A percentile compares a stretch with the other conserved stretches of the same genome.
These are phyloP conservation scores for Drosophila tani DNA, from an alignment of 1,140 invertebrate genomes.

Conservation along the genomic window DNA sequence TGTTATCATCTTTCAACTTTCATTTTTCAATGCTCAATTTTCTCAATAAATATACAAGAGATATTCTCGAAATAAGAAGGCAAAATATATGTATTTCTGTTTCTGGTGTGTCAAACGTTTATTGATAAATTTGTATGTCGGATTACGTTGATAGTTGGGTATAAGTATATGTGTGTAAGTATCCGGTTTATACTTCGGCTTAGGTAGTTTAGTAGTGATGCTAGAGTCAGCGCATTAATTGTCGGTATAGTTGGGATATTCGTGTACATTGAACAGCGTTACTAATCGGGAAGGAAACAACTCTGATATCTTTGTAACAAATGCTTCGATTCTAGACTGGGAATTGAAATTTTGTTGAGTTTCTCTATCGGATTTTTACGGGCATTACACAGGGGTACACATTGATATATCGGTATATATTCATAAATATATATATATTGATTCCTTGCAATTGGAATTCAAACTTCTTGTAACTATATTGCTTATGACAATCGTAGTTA, in stretches of 20 bases:
- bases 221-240: slow-evolving; percentile 66
- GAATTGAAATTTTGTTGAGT: slow-evolving; percentile 18
- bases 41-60: slow-evolving; percentile 57
- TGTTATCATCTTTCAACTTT: slow-evolving; percentile 5
- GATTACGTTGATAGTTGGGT: slow-evolving; percentile 52
- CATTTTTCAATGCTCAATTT: slow-evolving; percentile 25
- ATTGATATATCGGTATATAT: slow-evolving; percentile 47
- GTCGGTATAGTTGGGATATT: slow-evolving; percentile 77
- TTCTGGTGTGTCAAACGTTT: slow-evolving; percentile 48
- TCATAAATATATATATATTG: slow-evolving; percentile 31
- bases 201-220: slow-evolving; percentile 60
- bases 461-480: slow-evolving; percentile 57
- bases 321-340: slow-evolving; percentile 51
- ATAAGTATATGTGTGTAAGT: slow-evolving; percentile 46
- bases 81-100: slow-evolving; percentile 55
- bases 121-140: slow-evolving; percentile 60
- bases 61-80: slow-evolving; percentile 64
- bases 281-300: slow-evolving; percentile 47
- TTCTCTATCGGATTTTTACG: slow-evolving; percentile 9
- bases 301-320: slow-evolving; percentile 65
- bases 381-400: slow-evolving; percentile 40
- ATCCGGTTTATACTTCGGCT: slow-evolving; percentile 42
- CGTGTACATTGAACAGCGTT: slow-evolving; percentile 55
- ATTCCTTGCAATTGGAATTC: slow-evolving; percentile 29
- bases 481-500: slow-evolving; percentile 54